Percentiles rank a stretch among this genome's conserved stretches.
phyloP scores from a whole-genome alignment of 2,113 vertebrate species.

The Sarotherodon lohbergeri region DNA sequence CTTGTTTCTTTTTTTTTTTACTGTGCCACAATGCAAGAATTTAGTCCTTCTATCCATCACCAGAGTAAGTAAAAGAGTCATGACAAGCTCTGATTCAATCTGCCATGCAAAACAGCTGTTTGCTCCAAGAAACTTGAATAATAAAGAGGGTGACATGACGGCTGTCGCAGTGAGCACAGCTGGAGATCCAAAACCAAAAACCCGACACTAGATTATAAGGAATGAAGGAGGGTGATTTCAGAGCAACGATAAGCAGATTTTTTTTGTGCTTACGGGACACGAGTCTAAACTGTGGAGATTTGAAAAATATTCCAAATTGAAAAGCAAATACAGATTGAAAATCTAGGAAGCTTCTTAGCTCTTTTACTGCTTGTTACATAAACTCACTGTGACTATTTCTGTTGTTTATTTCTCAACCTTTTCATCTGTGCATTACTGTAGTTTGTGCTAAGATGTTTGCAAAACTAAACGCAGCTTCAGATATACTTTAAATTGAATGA shows the following conservation, averaged over 20 bases:
- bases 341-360: not conserved
- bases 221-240: conserved; percentile 19
- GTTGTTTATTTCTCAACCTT: not conserved
- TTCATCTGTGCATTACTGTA: not conserved
- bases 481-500: not conserved
- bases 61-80: conserved; percentile 29
- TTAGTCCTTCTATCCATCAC: conserved; percentile 31
- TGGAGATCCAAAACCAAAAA: conserved; percentile 57
- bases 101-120: conserved; percentile 71
- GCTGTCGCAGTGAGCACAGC: conserved; percentile 54
- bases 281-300: not conserved
- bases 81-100: conserved; percentile 59
- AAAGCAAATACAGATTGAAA: not conserved
- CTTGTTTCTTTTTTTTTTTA: not conserved
- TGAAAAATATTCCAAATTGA: not conserved
- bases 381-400: not conserved
- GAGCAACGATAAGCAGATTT: conserved; percentile 32
- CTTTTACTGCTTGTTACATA: not conserved
- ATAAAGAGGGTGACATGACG: conserved; percentile 62
- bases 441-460: not conserved
- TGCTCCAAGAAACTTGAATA: conserved; percentile 64
- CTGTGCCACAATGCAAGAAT: not conserved
- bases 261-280: conserved; percentile 2
- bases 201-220: conserved; percentile 56
- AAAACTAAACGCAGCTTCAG: not conserved